Conservation (phyloP, 1,140 invertebrate species). For the Dendrolimus kikuchii region DNA sequence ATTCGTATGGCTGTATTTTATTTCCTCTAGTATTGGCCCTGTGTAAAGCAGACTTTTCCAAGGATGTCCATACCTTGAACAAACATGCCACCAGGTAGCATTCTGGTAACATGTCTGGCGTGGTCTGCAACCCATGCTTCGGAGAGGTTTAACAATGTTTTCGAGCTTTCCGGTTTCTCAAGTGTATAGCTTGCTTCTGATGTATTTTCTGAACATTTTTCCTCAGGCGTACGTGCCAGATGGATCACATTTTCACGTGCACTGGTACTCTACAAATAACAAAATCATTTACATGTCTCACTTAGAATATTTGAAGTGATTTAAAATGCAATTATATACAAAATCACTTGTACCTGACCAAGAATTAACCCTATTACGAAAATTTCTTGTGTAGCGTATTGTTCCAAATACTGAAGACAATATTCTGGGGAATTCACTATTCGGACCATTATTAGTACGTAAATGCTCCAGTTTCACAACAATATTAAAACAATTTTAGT, state of each 20-base stretch:
- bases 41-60: background rate
- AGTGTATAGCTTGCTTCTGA: constrained; percentile 40
- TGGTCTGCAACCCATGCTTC: constrained; percentile 79
- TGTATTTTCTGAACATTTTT: constrained; percentile 40
- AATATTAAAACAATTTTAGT: background rate
- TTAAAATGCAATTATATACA: background rate
- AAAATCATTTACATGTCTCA: background rate
- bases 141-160: constrained; percentile 64
- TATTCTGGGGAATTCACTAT: constrained; percentile 61
- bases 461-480: constrained; percentile 7
- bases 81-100: constrained; percentile 87
- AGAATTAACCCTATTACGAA: constrained; percentile 79
- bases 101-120: constrained; percentile 82
- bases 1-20: no score
- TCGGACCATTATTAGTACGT: constrained; percentile 44
- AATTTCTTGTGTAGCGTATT: constrained; percentile 66
- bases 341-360: constrained; percentile 73
- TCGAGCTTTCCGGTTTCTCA: constrained; percentile 35
- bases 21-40: no score
- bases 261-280: constrained; percentile 61
- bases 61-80: constrained; percentile 73
- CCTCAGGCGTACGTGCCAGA: constrained; percentile 79
- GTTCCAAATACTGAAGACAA: constrained; percentile 64
- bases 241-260: constrained; percentile 82
- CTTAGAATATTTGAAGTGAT: background rate